Evolutionary conservation across 2,113 vertebrate genomes (phyloP), one percentile per base, ranked within the genome.

Genomic region (Xiphophorus couchianus): DNA sequence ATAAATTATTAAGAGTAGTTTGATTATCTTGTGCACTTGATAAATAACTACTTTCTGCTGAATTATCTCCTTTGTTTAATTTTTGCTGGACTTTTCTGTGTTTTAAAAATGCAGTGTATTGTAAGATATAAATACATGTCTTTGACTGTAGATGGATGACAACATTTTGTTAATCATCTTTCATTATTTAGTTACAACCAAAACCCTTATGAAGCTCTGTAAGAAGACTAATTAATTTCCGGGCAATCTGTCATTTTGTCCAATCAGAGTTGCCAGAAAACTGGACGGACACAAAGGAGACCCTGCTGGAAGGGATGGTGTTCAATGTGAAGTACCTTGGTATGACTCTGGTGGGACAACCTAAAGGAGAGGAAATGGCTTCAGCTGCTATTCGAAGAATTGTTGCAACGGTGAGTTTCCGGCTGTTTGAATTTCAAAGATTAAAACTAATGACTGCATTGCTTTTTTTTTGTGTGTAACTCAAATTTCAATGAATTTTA

Each of bases 321-420:
- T 97, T 97, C 87, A 95, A 95, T 0, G 93, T 97, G 28, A 97
- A 97, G 79, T 97, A 97, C 79, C 88, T 97, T 70, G 96, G 96
- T 31, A 97, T 97, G 96, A 97, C 96, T 0, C 88, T 97, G 85
- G 96, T 97, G 67, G 96, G 96, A 42, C 96, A 96, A 69, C 96
- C 96, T 62, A 97, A 97, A 93, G 96, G 96, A 86, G 96, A 97
- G 83, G 96, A 96, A 82, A 97, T 97, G 96, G 96, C 96, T 2
- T 94, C 96, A 0, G 94, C 95, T 0, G 96, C 96, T 76, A 97
- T 97, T 84, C 94, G 92, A 60, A 94, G 96, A 86, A 97, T 97
- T 1, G 91, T 97, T 30, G 84, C 95, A 84, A 97, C 84, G 85
- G 96, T 97, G 88, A 93, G 93, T 86, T 42, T 60, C 14, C 0